Conservation (phyloP, 2,113 vertebrate species). For the Zosterops pallidus region DNA sequence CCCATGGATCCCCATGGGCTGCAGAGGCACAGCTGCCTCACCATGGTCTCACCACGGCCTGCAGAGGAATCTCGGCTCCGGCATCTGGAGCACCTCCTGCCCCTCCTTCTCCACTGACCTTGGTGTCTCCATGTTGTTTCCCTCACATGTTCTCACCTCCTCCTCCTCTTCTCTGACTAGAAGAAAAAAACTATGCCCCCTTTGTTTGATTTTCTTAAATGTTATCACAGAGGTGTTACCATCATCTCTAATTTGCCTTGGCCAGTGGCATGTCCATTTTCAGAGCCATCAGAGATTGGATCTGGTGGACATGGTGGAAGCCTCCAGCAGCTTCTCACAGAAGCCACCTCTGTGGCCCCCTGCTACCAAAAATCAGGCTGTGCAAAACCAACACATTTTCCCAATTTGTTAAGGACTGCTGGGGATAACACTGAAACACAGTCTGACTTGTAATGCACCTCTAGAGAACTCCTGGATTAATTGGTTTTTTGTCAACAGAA, state of each 20-base stretch:
- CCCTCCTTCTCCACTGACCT: background rate
- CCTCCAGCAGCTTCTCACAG: background rate
- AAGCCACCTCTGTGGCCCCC: background rate
- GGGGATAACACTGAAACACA: background rate
- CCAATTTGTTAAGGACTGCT: background rate
- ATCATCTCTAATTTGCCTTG: background rate
- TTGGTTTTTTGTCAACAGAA: background rate
- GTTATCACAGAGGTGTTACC: background rate
- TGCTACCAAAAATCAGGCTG: background rate
- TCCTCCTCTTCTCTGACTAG: background rate
- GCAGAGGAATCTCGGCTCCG: accelerated
- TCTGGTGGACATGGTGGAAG: background rate
- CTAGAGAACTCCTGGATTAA: background rate
- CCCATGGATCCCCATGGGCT: background rate
- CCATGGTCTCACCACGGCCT: background rate
- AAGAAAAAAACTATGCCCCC: background rate
- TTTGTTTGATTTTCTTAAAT: background rate
- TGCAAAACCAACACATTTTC: background rate
- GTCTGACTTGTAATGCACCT: background rate
- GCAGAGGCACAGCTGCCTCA: no score
- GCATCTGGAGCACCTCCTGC: background rate
- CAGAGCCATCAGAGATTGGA: background rate
- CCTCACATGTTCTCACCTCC: background rate
- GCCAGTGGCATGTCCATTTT: background rate
- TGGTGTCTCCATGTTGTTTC: background rate